Evolutionary conservation across 1,140 invertebrate genomes (phyloP), one percentile per base, ranked within the genome.

Genomic region (Theocolax elegans): DNA sequence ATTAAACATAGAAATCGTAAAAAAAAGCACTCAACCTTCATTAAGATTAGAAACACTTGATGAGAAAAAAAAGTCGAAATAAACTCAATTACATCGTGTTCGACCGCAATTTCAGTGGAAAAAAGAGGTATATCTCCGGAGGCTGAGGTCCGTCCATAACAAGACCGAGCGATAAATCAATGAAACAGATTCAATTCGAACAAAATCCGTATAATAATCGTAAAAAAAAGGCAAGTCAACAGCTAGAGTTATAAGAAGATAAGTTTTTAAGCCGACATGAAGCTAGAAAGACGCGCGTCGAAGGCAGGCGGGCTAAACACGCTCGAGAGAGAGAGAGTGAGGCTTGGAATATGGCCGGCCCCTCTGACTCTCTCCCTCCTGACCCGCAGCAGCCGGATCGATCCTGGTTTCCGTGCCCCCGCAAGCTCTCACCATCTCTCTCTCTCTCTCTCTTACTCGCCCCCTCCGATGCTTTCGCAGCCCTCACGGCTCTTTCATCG

Each of bases 171-270:
- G 12, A 51, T 68, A 68, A 59, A 68, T 68, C 66, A 68, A 60
- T 51, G 21, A 25, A 60, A 29, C 29, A n/a, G 54, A 60, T 60
- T 60, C 44, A 40, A 71, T 64, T 46, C 51, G 53, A 51, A 71
- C 46, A 31, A 35, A 49, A 56, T 67, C 19, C 56, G 56, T 60
- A 62, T 64, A 64, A 70, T 70, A 53, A 63, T 63, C 59, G 27
- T 56, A 64, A 64, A 60, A 49, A 53, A 29, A 17, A 27, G 31
- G 56, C 29, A 62, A 60, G 67, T 31, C n/a, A n/a, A n/a, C n/a
- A n/a, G n/a, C n/a, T n/a, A n/a, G n/a, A n/a, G n/a, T n/a, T n/a
- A 35, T 60, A 62, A 69, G 67, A 40, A 62, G 56, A 69, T 62
- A 44, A 42, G 54, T 56, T 67, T 58, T 58, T 58, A 67, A 67